These are phyloP conservation scores for Idaea biselata DNA, from an alignment of 2,888 invertebrate species.

Conservation along the genomic window DNA sequence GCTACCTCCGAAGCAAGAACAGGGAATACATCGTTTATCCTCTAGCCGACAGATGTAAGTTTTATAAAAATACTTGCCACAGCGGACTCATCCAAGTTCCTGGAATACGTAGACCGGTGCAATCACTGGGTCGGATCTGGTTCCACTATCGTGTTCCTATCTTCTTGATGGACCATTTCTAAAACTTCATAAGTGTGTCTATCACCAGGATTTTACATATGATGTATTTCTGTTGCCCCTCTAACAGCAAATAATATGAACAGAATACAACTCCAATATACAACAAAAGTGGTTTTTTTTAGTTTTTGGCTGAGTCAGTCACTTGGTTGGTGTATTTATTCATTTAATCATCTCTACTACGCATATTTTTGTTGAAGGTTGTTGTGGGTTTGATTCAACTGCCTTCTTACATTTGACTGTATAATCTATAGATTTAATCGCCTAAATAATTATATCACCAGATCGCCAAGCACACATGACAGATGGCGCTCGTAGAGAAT, in stretches of 20 bases:
- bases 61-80: conserved; percentile 7
- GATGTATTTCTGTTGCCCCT: no score
- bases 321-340: background rate
- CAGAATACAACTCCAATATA: no score
- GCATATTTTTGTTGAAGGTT: background rate
- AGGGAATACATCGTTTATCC: conserved; percentile 38
- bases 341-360: background rate
- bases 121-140: background rate
- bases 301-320: no score
- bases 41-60: conserved; percentile 40
- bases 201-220: no score
- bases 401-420: no score
- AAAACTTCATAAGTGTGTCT: no score
- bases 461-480: conserved; percentile 54
- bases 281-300: no score
- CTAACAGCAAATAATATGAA: no score
- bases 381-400: no score
- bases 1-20: conserved; percentile 41
- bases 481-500: conserved; percentile 49
- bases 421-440: no score
- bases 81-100: background rate
- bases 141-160: background rate
- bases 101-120: no score
- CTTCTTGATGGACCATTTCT: no score
- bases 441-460: conserved; percentile 28